Evolutionary conservation across 2,888 invertebrate genomes (phyloP).

Genomic region (Spisula solida): DNA sequence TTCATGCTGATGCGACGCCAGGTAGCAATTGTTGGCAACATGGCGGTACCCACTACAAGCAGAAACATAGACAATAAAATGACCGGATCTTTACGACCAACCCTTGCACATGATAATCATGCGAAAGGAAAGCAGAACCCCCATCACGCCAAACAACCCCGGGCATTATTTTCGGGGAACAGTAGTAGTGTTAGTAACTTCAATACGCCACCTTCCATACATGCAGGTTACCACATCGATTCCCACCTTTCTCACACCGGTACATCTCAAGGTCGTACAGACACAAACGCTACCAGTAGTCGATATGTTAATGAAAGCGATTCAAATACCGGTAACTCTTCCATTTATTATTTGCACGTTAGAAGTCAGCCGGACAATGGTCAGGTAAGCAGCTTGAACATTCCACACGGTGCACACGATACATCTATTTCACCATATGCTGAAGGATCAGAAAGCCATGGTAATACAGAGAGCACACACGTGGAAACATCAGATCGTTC

Average conservation of each 20-base stretch:
- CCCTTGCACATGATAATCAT: neutral
- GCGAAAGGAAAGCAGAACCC: neutral
- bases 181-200: conserved; percentile 2
- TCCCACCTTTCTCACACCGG: neutral
- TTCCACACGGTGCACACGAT: no score
- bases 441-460: no score
- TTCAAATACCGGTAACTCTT: no score
- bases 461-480: no score
- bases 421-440: no score
- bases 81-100: neutral
- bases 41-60: neutral
- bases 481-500: no score
- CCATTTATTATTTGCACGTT: no score
- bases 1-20: conserved; percentile 33
- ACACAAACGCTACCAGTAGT: neutral
- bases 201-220: neutral
- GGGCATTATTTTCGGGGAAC: neutral
- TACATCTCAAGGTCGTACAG: neutral
- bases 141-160: neutral
- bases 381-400: no score
- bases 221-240: neutral
- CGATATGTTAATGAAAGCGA: neutral
- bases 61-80: neutral
- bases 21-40: conserved; percentile 15
- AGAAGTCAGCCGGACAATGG: no score